Evolutionary conservation across 1,140 invertebrate species (phyloP), one percentile per base, ranked within the genome.

Genomic region (Drosophila rufa): DNA sequence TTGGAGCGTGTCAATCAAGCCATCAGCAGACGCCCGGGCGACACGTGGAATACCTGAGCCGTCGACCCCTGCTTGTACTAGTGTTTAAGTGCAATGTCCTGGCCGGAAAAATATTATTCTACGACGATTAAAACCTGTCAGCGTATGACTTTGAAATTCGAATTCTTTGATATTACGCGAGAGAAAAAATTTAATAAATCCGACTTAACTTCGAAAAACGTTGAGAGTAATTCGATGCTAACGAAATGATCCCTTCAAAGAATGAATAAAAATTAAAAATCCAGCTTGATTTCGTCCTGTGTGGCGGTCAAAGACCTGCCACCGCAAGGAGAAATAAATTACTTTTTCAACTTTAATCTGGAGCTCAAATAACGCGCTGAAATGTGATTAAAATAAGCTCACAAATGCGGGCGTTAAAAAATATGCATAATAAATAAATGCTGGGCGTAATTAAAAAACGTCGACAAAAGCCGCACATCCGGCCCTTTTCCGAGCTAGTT

Each of bases 401-500:
- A 51, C 42, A 50, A 48, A 51, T 48, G 53, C 55, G 53, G 55
- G 67, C 68, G 70, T 61, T 82, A 71, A 87, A 77, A 69, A 65
- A 73, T 58, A 79, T 77, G 68, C 73, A 79, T 79, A 79, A 75
- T 83, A 83, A 87, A 84, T 89, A 78, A 84, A 75, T 71, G 70
- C 25, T 75, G 65, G 59, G 47, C 47, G 66, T 89, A 84, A 78
- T 84, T 80, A 80, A 83, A 89, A 84, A 57, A 64, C 50, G 68
- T 53, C 61, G 66, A 78, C 47, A 75, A 64, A 57, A 73, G 59
- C 45, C 77, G 58, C 65, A 62, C 69, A 64, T 74, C 61, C 67
- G 58, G 47, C 50, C 66, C 46, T 36, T 42, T 47, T 25, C 3
- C 38, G 59, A 65, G 75, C 59, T 79, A 79, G 76, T 79, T 79